Evolutionary conservation across 2,888 invertebrate genomes (phyloP).

Genomic region (Dynastes grantii): DNA sequence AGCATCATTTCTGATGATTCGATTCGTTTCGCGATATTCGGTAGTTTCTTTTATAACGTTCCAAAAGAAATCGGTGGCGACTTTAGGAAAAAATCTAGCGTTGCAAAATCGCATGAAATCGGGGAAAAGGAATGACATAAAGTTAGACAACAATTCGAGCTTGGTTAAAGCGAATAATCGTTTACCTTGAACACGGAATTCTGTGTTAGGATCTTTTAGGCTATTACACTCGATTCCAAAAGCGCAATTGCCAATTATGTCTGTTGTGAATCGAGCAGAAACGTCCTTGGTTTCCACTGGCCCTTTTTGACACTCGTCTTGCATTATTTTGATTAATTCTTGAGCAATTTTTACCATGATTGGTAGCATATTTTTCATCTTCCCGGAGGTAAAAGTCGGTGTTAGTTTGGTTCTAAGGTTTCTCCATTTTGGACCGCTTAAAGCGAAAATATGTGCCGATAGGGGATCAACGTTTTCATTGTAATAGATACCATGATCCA

Average conservation of each 20-base stretch:
- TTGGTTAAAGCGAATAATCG: conserved; percentile 29
- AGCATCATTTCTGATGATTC: conserved; percentile 72
- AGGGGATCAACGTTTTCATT: conserved; percentile 75
- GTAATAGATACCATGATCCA: conserved; percentile 74
- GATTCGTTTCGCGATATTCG: conserved; percentile 69
- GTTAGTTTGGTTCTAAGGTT: conserved; percentile 52
- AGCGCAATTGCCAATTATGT: conserved; percentile 74
- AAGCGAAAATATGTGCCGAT: conserved; percentile 74
- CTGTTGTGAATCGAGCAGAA: conserved; percentile 74
- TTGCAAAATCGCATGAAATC: conserved; percentile 55
- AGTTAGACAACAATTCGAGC: not conserved
- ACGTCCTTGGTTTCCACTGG: conserved; percentile 66
- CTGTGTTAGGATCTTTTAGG: conserved; percentile 71
- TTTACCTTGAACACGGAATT: conserved; percentile 67
- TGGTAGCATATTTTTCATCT: conserved; percentile 56
- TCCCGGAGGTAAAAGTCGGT: conserved; percentile 56
- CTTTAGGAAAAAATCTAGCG: conserved; percentile 57
- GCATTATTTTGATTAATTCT: conserved; percentile 45
- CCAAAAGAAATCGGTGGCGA: conserved; percentile 69
- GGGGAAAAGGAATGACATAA: conserved; percentile 54
- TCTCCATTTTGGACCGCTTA: conserved; percentile 76
- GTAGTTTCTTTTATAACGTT: conserved; percentile 69
- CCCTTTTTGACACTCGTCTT: not conserved
- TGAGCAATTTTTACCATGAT: conserved; percentile 47
- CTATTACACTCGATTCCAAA: conserved; percentile 76